Conservation (phyloP, 2,113 vertebrate species). For the Hiodon alosoides region DNA sequence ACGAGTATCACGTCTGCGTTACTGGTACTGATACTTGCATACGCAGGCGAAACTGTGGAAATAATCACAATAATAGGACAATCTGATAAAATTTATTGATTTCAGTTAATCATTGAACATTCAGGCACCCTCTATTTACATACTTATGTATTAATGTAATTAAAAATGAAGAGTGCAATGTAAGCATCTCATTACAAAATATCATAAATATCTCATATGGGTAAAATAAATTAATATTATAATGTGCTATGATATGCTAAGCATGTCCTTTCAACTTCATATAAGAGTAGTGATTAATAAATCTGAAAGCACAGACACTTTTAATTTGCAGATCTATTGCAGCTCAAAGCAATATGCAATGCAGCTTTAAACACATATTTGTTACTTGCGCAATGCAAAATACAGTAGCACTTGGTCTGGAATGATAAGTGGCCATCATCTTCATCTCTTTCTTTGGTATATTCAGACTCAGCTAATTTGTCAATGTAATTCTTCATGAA, state of each 20-base stretch:
- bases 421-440: constrained; percentile 53
- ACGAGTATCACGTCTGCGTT: no score
- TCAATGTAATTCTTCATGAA: constrained; percentile 45
- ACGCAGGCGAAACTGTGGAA: no score
- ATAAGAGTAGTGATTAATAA: neutral
- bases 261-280: neutral
- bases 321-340: neutral
- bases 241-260: neutral
- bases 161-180: neutral
- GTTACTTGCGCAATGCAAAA: constrained; percentile 30
- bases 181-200: no score
- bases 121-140: no score
- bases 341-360: neutral
- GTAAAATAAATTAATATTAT: neutral
- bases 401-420: constrained; percentile 40
- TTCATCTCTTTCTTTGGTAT: constrained; percentile 47
- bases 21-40: no score
- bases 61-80: no score
- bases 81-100: no score
- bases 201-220: neutral
- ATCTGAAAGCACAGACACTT: constrained; percentile 14
- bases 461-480: constrained; percentile 43
- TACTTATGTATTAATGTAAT: no score
- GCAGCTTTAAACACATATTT: neutral
- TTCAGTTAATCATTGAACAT: no score